Evolutionary conservation across 64 coral and sea anemone species (phyloP).

Genomic region (Anthopleura sola): DNA sequence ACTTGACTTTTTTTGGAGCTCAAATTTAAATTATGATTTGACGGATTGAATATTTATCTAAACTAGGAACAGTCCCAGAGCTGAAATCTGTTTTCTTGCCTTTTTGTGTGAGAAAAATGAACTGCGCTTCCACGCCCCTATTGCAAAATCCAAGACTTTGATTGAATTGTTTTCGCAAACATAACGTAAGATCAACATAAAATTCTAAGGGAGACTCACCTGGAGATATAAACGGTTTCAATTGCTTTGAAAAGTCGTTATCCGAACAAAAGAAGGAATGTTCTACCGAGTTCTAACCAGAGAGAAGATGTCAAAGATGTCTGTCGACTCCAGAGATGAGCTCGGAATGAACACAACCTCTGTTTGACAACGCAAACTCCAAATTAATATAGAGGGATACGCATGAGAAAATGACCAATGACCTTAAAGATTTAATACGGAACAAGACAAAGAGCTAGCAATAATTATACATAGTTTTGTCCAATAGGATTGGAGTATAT

Average conservation of each 20-base stretch:
- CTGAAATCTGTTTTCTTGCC: background rate
- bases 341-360: background rate
- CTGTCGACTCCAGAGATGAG: background rate
- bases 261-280: background rate
- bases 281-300: background rate
- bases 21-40: background rate
- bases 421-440: background rate
- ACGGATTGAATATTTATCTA: background rate
- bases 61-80: background rate
- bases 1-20: background rate
- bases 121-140: background rate
- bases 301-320: background rate
- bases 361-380: background rate
- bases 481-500: background rate
- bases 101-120: background rate
- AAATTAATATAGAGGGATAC: background rate
- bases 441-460: background rate
- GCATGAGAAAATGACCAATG: conserved; percentile 7
- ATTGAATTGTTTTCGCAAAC: background rate
- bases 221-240: no score
- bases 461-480: background rate
- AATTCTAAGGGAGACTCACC: background rate
- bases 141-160: background rate
- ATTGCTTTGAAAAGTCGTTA: background rate
- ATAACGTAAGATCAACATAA: background rate